These are phyloP conservation scores for Illadopsis cleaveri DNA, from an alignment of 2,113 vertebrate species.

Conservation along the genomic window DNA sequence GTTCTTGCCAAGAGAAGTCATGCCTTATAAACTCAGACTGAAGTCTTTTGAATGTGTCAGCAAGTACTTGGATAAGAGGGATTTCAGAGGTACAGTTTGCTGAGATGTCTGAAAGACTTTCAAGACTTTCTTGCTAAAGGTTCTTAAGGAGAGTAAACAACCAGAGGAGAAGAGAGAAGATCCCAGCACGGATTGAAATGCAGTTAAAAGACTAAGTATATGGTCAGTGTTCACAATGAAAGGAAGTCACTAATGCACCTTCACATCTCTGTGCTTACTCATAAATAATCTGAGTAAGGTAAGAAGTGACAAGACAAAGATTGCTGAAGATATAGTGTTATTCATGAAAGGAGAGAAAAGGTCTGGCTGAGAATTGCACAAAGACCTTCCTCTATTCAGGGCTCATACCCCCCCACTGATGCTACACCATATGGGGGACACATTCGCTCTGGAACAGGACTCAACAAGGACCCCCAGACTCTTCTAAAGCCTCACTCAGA, in stretches of 20 bases:
- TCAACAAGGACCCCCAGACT: not conserved
- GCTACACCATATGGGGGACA: not conserved
- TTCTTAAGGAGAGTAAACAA: not conserved
- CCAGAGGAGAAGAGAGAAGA: not conserved
- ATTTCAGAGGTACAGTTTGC: not conserved
- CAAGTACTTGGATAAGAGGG: not conserved
- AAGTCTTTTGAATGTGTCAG: not conserved
- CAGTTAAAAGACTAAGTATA: not conserved
- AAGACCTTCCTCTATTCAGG: not conserved
- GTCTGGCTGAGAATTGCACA: not conserved
- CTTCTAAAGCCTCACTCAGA: not conserved
- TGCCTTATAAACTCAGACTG: not conserved
- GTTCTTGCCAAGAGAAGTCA: not conserved
- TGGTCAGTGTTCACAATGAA: not conserved
- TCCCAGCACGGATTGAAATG: not conserved
- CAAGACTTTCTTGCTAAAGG: not conserved
- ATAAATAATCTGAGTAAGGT: not conserved
- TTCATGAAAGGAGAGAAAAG: not conserved
- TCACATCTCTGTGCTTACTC: not conserved
- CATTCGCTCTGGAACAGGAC: not conserved
- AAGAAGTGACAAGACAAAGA: not conserved
- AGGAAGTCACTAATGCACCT: not conserved
- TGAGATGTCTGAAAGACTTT: not conserved
- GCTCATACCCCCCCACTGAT: not conserved
- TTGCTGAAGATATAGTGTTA: not conserved